Conservation (phyloP, 1,140 invertebrate species). For the Heliconius eleuchia region DNA sequence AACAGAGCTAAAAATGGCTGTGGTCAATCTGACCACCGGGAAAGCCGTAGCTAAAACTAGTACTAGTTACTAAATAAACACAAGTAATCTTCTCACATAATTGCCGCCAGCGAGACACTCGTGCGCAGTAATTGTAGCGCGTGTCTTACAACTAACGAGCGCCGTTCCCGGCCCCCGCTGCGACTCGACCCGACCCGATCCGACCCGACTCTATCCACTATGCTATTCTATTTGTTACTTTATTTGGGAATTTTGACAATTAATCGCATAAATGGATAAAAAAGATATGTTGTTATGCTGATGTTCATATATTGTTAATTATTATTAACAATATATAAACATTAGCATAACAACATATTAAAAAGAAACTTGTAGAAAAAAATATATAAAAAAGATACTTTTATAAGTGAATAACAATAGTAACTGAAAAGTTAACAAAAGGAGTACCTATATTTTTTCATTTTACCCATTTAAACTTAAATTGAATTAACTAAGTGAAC, state of each 20-base stretch:
- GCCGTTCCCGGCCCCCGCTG: slow-evolving; percentile 36
- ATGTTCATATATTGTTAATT: too few species aligned
- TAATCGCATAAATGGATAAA: not conserved
- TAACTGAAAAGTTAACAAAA: too few species aligned
- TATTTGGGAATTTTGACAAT: not conserved
- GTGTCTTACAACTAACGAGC: slow-evolving; percentile 26
- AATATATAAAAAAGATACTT: too few species aligned
- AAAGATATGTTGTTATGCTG: too few species aligned
- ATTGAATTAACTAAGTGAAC: not conserved
- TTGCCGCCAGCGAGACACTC: slow-evolving; percentile 15
- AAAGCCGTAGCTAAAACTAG: not conserved
- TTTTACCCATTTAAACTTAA: too few species aligned
- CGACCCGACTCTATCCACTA: not conserved
- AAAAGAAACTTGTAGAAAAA: too few species aligned
- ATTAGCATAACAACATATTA: too few species aligned
- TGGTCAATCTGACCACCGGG: too few species aligned
- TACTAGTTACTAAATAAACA: not conserved
- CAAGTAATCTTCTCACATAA: not conserved
- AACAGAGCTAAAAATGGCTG: too few species aligned
- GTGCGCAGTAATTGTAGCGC: slow-evolving; percentile 23
- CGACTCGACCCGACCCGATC: not conserved
- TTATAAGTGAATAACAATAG: too few species aligned
- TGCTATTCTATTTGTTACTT: not conserved
- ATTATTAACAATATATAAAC: too few species aligned
- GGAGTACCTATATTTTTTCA: too few species aligned